Conservation (phyloP, 2,888 invertebrate genomes). For the Zaprionus obscuricornis region DNA sequence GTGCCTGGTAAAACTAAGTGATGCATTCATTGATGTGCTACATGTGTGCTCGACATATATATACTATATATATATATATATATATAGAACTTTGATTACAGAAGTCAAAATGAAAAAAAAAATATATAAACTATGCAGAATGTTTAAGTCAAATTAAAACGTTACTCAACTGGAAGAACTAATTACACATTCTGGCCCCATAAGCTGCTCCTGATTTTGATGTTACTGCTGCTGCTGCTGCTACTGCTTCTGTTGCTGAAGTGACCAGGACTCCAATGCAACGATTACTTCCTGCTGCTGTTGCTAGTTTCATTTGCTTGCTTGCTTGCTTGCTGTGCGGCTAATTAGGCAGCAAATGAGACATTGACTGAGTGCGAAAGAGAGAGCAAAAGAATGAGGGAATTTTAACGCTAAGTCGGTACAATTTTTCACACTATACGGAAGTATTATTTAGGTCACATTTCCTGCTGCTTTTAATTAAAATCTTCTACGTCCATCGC, state of each 20-base stretch:
- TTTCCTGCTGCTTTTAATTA: constrained; percentile 78
- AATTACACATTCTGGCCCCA: constrained; percentile 23
- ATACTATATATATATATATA: neutral
- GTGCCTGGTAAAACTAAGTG: neutral
- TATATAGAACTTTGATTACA: neutral
- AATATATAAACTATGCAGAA: constrained; percentile 13
- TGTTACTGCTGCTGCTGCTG: constrained; percentile 5
- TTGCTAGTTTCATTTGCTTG: too few species aligned
- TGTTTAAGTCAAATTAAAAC: constrained; percentile 22
- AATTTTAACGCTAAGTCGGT: constrained; percentile 20
- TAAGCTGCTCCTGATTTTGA: neutral
- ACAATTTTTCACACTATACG: constrained; percentile 74
- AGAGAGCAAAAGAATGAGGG: neutral
- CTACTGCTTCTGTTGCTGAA: neutral
- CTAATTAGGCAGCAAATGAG: constrained; percentile 58
- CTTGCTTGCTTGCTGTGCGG: constrained; percentile 23
- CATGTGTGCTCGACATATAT: too few species aligned
- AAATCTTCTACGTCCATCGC: constrained; percentile 70
- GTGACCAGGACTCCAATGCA: too few species aligned
- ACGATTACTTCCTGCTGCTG: constrained; percentile 1
- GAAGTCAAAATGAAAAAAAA: too few species aligned
- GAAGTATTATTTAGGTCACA: constrained; percentile 79
- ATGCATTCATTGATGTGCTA: constrained; percentile 1
- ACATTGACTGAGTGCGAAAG: neutral
- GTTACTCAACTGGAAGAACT: constrained; percentile 29